Conservation (phyloP, 1,140 invertebrate species). For the Lordiphosa collinella region DNA sequence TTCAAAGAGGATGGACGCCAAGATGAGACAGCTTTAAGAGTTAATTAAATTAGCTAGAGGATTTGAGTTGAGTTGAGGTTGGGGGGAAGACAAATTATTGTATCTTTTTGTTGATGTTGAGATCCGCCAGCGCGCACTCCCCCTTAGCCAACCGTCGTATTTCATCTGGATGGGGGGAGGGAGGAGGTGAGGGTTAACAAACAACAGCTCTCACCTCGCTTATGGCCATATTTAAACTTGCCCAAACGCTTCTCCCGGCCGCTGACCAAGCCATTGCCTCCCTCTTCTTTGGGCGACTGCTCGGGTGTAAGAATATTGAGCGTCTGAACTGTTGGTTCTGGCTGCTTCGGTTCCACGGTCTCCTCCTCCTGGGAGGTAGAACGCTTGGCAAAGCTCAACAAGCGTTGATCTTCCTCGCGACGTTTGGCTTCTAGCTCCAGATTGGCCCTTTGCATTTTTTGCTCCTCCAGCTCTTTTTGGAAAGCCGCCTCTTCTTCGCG, state of each 20-base stretch:
- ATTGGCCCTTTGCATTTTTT: slow-evolving; percentile 5
- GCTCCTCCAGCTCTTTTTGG: slow-evolving; percentile 38
- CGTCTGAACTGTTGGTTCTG: slow-evolving; percentile 14
- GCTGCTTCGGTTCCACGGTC: neutral
- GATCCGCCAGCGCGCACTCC: slow-evolving; percentile 39
- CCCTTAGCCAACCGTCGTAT: slow-evolving; percentile 7
- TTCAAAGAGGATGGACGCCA: neutral
- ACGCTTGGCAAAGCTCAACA: slow-evolving; percentile 63
- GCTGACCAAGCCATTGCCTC: slow-evolving; percentile 12
- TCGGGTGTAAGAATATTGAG: slow-evolving; percentile 55
- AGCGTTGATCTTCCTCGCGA: slow-evolving; percentile 60
- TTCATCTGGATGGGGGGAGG: too few species aligned
- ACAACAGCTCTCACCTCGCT: slow-evolving; percentile 80
- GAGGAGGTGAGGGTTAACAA: slow-evolving; percentile 2
- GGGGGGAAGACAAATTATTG: neutral
- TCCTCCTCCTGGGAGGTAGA: slow-evolving; percentile 44
- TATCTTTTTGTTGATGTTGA: slow-evolving; percentile 8
- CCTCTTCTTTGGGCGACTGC: slow-evolving; percentile 69
- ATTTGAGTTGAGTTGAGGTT: too few species aligned
- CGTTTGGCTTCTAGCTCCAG: slow-evolving; percentile 52
- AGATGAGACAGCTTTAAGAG: too few species aligned
- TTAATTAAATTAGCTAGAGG: too few species aligned
- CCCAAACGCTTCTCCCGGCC: slow-evolving; percentile 79
- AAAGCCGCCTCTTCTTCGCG: slow-evolving; percentile 54
- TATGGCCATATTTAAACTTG: slow-evolving; percentile 81